Evolutionary conservation across 2,888 invertebrate species (phyloP), one percentile per base, ranked within the genome.

Genomic region (Polyommatus icarus): DNA sequence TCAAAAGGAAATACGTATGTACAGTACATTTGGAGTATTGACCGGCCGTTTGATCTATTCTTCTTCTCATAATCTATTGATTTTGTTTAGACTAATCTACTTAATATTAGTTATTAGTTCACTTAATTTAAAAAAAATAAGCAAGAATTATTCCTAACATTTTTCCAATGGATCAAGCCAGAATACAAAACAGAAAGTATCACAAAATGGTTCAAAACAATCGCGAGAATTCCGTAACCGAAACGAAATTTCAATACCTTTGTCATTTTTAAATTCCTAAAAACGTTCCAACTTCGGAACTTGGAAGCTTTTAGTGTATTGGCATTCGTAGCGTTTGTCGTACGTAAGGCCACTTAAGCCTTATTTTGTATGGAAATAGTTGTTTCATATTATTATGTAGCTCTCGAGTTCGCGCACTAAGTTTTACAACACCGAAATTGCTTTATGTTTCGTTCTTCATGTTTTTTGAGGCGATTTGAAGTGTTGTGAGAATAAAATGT

Each of bases 301-400:
- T 81, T 86, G 81, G 83, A 81, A 86, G 84, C 83, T 86, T 77
- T 87, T 83, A 88, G 83, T 83, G 84, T 87, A 87, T 88, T 81
- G 81, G 81, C 77, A 80, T 80, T 80, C 79, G 80, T 77, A 78
- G 76, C 71, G 78, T 79, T 76, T 61, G 73, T 59, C 71, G 61
- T 71, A 57, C 76, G 76, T 76, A 76, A 54, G 71, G 77, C 71
- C 80, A 79, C 80, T 81, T 80, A 79, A 71, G 50, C 76, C 67
- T 77, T 71, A 77, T 77, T 78, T 71, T 24, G 71, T 24, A 76
- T 71, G 72, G 57, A 77, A 77, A 77, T 77, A 72, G 77, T 77
- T 77, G 77, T 77, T 72, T 77, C 73, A 59, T 77, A 59, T 59
- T 77, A 77, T 71, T 77, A 77, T 71, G 29, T 61, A 61, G 6